Evolutionary conservation across 92 coral and sea anemone species (phyloP).

Genomic region (Meandrina meandrites): DNA sequence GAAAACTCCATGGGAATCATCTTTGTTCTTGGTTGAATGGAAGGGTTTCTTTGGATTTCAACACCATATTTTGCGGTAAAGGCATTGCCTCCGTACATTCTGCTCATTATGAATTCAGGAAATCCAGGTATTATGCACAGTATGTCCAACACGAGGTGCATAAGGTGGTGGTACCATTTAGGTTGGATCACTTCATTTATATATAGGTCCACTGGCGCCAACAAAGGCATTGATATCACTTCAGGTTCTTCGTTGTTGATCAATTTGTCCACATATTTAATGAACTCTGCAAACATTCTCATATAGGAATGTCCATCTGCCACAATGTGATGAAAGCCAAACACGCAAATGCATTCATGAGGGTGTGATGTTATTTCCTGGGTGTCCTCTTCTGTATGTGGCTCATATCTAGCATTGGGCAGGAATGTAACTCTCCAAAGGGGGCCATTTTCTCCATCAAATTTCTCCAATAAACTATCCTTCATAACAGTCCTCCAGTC

Average conservation of each 20-base stretch:
- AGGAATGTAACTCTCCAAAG: slow-evolving; percentile 29
- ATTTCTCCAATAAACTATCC: slow-evolving; percentile 23
- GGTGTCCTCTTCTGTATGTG: neutral
- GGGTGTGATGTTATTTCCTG: slow-evolving; percentile 1
- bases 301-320: slow-evolving; percentile 3
- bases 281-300: slow-evolving; percentile 30
- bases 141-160: neutral
- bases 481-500: slow-evolving; percentile 27
- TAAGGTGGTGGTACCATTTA: slow-evolving; percentile 4
- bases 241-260: slow-evolving; percentile 18
- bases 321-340: slow-evolving; percentile 12
- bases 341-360: slow-evolving; percentile 19
- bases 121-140: neutral
- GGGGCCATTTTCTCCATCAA: slow-evolving; percentile 24
- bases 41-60: slow-evolving; percentile 9
- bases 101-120: neutral
- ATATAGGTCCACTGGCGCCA: slow-evolving; percentile 2
- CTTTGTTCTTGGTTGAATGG: slow-evolving; percentile 19
- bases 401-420: slow-evolving; percentile 23
- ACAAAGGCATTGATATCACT: neutral
- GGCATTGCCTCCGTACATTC: neutral
- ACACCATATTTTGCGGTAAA: slow-evolving; percentile 19
- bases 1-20: slow-evolving; percentile 23
- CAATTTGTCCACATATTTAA: neutral
- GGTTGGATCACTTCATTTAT: neutral